Conservation (phyloP, 2,888 invertebrate species). For the Agrotis segetum region DNA sequence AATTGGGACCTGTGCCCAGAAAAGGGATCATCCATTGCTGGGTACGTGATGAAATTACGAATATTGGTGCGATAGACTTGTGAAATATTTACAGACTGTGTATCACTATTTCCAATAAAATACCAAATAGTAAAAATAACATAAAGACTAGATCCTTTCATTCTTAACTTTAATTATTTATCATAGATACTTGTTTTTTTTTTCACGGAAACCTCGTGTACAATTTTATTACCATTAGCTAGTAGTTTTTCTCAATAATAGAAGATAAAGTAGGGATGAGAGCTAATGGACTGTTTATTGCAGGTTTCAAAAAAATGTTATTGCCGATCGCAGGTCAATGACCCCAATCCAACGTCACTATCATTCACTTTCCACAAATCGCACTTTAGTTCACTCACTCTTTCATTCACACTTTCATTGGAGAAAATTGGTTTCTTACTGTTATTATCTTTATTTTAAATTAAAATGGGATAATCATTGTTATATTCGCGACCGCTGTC, state of each 20-base stretch:
- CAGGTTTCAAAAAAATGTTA: conserved; percentile 4
- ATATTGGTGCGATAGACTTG: too few species aligned
- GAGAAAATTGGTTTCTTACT: background rate
- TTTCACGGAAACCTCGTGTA: background rate
- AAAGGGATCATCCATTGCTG: too few species aligned
- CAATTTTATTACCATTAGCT: conserved; percentile 10
- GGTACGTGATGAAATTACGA: too few species aligned
- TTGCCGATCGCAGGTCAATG: background rate
- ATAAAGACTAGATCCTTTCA: background rate
- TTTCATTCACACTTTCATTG: conserved; percentile 13
- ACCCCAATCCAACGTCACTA: conserved; percentile 7
- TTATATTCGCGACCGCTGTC: background rate
- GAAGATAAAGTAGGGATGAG: conserved; percentile 5
- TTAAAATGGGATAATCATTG: background rate
- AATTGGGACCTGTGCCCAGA: too few species aligned
- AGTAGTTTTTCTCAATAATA: conserved; percentile 15
- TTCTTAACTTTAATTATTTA: background rate
- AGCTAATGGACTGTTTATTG: conserved; percentile 16
- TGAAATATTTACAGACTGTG: background rate
- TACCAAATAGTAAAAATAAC: background rate
- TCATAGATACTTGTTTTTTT: too few species aligned
- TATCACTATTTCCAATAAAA: background rate
- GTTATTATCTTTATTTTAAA: too few species aligned
- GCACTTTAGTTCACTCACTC: conserved; percentile 16
- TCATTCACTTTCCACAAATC: conserved; percentile 10